A percentile compares a stretch with the other conserved stretches of the same genome.
Conservation (phyloP, 2,888 invertebrate genomes). For the Siphonodentalium dalli region DNA sequence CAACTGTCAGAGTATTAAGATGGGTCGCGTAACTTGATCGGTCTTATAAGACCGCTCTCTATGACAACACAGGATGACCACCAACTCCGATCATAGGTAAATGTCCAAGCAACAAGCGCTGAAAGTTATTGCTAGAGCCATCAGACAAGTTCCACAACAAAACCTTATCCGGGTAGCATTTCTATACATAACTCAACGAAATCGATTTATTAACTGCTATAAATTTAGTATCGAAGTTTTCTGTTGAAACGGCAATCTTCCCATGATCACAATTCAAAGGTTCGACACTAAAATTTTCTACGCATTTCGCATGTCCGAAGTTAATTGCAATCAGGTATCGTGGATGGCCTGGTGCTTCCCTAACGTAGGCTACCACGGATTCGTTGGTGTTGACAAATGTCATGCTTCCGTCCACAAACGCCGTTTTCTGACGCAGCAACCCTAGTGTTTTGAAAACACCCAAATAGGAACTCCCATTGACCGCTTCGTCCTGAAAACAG, state of each 20-base stretch:
- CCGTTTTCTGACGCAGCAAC: constrained; percentile 41
- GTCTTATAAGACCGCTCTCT: no score
- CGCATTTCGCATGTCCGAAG: constrained; percentile 29
- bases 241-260: constrained; percentile 7
- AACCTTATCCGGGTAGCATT: no score
- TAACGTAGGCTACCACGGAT: constrained; percentile 40
- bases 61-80: no score
- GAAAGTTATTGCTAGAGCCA: no score
- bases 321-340: constrained; percentile 49
- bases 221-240: background rate
- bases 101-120: no score
- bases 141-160: no score
- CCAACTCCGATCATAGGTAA: no score
- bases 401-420: constrained; percentile 46
- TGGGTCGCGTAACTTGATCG: no score
- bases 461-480: constrained; percentile 25
- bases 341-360: constrained; percentile 35
- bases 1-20: no score
- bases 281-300: constrained; percentile 2
- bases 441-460: constrained; percentile 42
- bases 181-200: background rate
- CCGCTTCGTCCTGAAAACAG: constrained; percentile 15
- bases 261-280: constrained; percentile 8
- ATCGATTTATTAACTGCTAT: background rate
- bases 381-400: constrained; percentile 27